Percentiles rank a stretch among this genome's conserved stretches.
Conservation (phyloP, 2,888 invertebrate genomes). For the Aromia moschata region DNA sequence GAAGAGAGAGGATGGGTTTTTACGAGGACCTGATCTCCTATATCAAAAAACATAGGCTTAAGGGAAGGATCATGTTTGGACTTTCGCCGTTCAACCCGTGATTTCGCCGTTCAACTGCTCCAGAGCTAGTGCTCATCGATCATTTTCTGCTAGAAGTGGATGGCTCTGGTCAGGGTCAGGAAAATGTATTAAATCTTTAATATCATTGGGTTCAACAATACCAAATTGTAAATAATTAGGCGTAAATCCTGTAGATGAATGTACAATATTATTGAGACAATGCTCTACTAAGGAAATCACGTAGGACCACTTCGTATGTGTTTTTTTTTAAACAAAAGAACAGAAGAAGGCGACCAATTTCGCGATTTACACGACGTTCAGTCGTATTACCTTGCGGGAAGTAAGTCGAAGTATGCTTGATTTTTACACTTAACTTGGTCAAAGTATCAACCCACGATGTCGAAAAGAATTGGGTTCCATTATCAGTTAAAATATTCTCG, state of each 20-base stretch:
- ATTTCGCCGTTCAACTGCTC: neutral
- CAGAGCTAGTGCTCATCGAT: neutral
- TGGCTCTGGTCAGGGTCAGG: neutral
- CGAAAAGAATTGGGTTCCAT: constrained; percentile 37
- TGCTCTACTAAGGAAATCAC: constrained; percentile 19
- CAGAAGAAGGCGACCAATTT: constrained; percentile 33
- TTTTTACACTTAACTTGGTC: neutral
- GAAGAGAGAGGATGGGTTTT: neutral
- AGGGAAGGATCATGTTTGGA: neutral
- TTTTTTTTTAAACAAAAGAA: constrained; percentile 28
- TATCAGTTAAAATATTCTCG: constrained; percentile 37
- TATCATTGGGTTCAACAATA: neutral
- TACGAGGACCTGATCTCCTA: neutral
- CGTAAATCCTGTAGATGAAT: neutral
- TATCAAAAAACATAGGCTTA: neutral
- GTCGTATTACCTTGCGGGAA: constrained; percentile 43
- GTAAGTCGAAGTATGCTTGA: constrained; percentile 23
- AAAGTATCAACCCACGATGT: neutral
- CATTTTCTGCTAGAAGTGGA: neutral
- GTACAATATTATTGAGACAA: constrained; percentile 24
- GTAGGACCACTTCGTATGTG: constrained; percentile 35
- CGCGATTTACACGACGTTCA: constrained; percentile 43
- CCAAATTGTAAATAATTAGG: neutral
- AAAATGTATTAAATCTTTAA: neutral
- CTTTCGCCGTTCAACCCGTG: constrained; percentile 5